Percentiles rank a stretch among this genome's conserved stretches.
Conservation (phyloP, 2,797 vertebrate species). For the Denticeps clupeoides region DNA sequence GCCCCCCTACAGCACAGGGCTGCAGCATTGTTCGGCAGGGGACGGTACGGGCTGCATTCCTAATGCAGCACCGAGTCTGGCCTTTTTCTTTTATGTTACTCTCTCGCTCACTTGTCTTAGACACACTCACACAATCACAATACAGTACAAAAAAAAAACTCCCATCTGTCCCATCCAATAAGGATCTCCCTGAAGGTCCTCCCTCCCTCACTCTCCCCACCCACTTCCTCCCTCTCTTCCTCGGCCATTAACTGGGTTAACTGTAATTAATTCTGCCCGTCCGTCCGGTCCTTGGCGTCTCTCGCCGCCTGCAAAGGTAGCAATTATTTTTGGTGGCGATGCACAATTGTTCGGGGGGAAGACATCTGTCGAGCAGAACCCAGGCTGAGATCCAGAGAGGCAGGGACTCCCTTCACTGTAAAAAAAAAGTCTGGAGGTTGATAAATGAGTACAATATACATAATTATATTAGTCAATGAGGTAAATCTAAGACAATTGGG, state of each 20-base stretch:
- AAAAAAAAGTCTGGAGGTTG: no score
- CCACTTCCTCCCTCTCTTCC: constrained; percentile 2
- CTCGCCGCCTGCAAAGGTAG: constrained; percentile 19
- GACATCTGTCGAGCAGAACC: constrained; percentile 24
- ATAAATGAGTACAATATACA: no score
- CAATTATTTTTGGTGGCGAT: constrained; percentile 14
- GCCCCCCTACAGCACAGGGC: no score
- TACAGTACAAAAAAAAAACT: no score
- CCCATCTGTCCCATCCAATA: constrained; percentile 21
- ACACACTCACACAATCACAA: constrained; percentile 6
- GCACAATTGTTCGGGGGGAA: constrained; percentile 19
- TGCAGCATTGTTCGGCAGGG: no score
- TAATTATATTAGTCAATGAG: no score
- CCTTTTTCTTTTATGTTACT: no score
- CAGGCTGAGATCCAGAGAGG: constrained; percentile 8
- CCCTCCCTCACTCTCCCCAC: constrained; percentile 16
- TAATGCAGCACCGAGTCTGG: no score
- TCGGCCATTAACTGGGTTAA: constrained; percentile 32
- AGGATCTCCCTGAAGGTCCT: constrained; percentile 11
- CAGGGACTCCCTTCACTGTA: no score
- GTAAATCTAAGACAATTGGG: no score
- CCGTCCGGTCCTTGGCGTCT: constrained; percentile 19
- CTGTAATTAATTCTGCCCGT: constrained; percentile 33
- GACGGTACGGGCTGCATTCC: no score
- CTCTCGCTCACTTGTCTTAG: no score